phyloP scores from a whole-genome alignment of 2,797 vertebrate species.

The Pagetopsis macropterus region DNA sequence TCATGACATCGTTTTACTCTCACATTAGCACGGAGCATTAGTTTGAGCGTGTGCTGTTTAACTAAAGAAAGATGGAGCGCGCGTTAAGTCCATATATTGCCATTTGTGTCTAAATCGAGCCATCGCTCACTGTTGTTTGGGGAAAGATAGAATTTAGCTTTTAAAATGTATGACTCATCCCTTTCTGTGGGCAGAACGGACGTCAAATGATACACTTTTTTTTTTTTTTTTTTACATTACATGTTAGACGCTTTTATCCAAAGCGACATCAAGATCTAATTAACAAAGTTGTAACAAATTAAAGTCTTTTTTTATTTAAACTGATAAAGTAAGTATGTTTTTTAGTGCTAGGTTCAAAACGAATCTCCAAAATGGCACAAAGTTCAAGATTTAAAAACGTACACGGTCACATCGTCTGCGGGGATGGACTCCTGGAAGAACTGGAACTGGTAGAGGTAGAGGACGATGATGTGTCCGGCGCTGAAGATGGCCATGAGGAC shows the following conservation, averaged over 20 bases:
- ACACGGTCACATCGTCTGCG: conserved; percentile 71
- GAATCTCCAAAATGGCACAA: neutral
- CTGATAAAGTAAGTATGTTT: neutral
- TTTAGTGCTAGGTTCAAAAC: neutral
- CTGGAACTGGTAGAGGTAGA: conserved; percentile 98
- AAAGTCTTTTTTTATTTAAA: neutral
- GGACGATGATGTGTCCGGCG: conserved; percentile 92
- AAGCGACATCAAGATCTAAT: neutral
- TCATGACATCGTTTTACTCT: conserved; percentile 32
- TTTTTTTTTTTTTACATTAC: no score
- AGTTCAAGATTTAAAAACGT: neutral
- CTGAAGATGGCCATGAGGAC: conserved; percentile 98
- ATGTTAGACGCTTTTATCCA: no score
- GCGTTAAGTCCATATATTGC: neutral
- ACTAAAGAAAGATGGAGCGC: neutral
- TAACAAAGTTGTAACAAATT: neutral
- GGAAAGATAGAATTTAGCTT: conserved; percentile 12
- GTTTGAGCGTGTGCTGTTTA: conserved; percentile 22
- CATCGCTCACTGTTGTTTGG: neutral
- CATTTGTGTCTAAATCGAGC: neutral
- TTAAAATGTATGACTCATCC: neutral
- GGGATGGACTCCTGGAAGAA: conserved; percentile 94
- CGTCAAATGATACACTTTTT: neutral
- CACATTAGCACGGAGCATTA: conserved; percentile 13
- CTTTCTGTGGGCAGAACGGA: neutral